Base-by-base conservation (phyloP, 2,113 vertebrate species). In the Eptesicus fuscus region DNA sequence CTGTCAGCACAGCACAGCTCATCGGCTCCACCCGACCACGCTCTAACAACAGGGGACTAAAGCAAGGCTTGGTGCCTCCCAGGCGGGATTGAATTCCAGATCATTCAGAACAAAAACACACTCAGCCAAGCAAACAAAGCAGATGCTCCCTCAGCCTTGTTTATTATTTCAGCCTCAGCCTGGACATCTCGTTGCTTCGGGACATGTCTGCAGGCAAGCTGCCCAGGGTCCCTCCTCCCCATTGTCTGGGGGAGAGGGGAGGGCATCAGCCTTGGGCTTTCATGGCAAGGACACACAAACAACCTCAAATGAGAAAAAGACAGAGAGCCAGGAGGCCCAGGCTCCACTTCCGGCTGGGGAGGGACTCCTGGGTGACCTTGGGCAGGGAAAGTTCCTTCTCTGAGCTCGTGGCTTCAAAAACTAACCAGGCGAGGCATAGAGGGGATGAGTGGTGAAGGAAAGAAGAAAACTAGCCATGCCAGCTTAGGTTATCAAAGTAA, bases 71-170 rank as follows among this genome's bases (percentile, higher is more conserved):
- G 42, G 80, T 18, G 94, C 95, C 92, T 96, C 83, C 44, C 14
- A 59, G 93, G 71, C 35, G 0, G 82, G 63, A 74, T 88, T 69
- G 30, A 65, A 83, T 86, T 93, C 83, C 93, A 76, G 89, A 78
- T 86, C n/a, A 22, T 95, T 53, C 63, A 63, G 61, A 87, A 89
- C 83, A 79, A 83, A 91, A 95, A 95, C 83, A 96, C 74, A 89
- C 44, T 30, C 85, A 85, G 51, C 71, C 83, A 40, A 83, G 77
- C 86, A 91, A 96, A 92, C 53, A 65, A 65, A 90, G 73, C 87
- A 91, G 90, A 74, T 63, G 65, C 65, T 47, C 25, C 47, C 69
- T 63, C 30, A 63, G 86, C n/a, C 82, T 1, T 13, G 69, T 69
- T 95, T 78, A 22, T 47, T 93, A 78, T 89, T 88, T 22, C 80